Base-by-base conservation (phyloP, 2,113 vertebrate species). In the Hoplias malabaricus region DNA sequence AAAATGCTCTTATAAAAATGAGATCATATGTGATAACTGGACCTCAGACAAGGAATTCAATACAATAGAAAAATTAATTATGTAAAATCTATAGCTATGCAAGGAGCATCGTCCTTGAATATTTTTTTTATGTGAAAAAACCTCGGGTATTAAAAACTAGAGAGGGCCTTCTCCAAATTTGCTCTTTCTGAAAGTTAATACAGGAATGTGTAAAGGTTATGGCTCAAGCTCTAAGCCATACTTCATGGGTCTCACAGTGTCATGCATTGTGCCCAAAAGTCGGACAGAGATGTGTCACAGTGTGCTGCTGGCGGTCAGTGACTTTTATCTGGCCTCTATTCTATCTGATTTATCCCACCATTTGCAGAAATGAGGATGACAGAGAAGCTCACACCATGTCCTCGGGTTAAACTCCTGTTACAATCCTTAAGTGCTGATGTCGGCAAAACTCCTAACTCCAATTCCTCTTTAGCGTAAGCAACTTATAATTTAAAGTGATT, bases 301-400 rank as follows among this genome's bases (percentile, higher is more conserved):
- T 62, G 3, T 25, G 70, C 81, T 83, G 57, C 77, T 72, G 81
- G 77, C 80, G 34, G 36, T 71, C 46, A n/a, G 68, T 83, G 70
- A 75, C 79, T 82, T 84, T 79, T 70, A 73, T 59, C 46, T 69
- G 23, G 46, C 77, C 68, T 81, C 78, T 57, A 83, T 80, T 79
- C 72, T 23, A 7, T 57, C 65, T 83, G 66, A 80, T 83, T 83
- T 73, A 83, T 80, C 61, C 53, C 14, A 10, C 21, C 46, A 66
- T 70, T 70, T 80, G 46, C 54, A 54, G 57, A 69, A 82, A 74
- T 43, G 38, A 48, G 70, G 46, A 31, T 74, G 75, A 78, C 29
- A 21, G n/a, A 54, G 21, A 66, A 73, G 56, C 21, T 82, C 48
- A 11, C 21, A 21, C 31, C 36, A 31, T 76, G 74, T 59, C 78